Evolutionary conservation across 64 coral and sea anemone genomes (phyloP).

Genomic region (Platygyra sinensis): DNA sequence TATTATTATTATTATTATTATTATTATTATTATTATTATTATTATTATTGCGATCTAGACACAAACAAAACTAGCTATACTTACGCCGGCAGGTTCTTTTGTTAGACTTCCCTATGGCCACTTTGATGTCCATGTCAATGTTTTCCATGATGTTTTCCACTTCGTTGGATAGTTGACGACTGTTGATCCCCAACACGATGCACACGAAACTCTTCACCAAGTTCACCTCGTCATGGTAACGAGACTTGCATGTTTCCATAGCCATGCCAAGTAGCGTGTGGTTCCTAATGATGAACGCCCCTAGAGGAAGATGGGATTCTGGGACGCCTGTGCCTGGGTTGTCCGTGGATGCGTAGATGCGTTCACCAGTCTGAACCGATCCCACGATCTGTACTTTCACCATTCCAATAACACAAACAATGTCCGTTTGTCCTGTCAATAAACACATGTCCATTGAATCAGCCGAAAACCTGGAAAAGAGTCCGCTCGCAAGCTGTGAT

Average conservation of each 20-base stretch:
- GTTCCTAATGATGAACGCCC: slow-evolving; percentile 45
- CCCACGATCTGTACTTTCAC: slow-evolving; percentile 85
- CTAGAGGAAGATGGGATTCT: slow-evolving; percentile 76
- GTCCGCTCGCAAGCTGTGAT: not conserved
- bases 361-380: slow-evolving; percentile 73
- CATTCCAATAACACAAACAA: slow-evolving; percentile 96
- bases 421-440: slow-evolving; percentile 67
- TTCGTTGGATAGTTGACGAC: slow-evolving; percentile 70
- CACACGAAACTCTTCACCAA: slow-evolving; percentile 94
- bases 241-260: slow-evolving; percentile 61
- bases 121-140: slow-evolving; percentile 70
- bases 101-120: slow-evolving; percentile 58
- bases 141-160: slow-evolving; percentile 77
- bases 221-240: slow-evolving; percentile 35
- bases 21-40: too few species aligned
- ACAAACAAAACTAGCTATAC: not conserved
- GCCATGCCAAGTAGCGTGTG: slow-evolving; percentile 89
- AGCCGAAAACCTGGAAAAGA: not conserved
- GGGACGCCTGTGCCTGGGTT: slow-evolving; percentile 76
- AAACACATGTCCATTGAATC: not conserved
- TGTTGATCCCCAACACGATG: slow-evolving; percentile 85
- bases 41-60: too few species aligned
- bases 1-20: too few species aligned
- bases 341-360: slow-evolving; percentile 84
- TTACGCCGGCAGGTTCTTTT: slow-evolving; percentile 60